These are phyloP conservation scores for Leguminivora glycinivorella DNA, from an alignment of 1,140 invertebrate genomes.

Conservation along the genomic window DNA sequence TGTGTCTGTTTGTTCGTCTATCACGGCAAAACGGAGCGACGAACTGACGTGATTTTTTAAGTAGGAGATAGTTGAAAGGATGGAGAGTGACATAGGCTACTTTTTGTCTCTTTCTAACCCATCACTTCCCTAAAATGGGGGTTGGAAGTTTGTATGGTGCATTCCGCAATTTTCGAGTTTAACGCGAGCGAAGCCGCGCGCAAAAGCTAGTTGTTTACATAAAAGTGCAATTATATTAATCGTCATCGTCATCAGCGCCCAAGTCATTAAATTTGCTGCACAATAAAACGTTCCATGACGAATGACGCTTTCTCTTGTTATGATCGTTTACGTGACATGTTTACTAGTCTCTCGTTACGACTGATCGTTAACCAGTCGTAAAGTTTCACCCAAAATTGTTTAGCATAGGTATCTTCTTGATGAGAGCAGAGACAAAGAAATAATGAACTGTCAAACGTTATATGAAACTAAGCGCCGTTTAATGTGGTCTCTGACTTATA, in stretches of 20 bases:
- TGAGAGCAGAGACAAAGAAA: not conserved
- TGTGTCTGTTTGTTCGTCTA: too few species aligned
- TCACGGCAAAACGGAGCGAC: too few species aligned
- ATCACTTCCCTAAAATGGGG: too few species aligned
- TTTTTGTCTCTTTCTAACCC: too few species aligned
- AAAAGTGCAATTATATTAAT: slow-evolving; percentile 15
- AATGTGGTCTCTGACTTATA: not conserved
- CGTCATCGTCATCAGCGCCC: slow-evolving; percentile 9
- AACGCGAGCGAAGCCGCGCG: too few species aligned
- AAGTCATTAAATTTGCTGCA: slow-evolving; percentile 24
- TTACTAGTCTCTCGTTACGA: slow-evolving; percentile 24
- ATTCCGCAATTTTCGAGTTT: too few species aligned
- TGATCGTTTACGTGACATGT: slow-evolving; percentile 26
- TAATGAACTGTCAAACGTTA: not conserved
- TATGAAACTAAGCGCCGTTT: not conserved
- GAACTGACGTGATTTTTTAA: too few species aligned
- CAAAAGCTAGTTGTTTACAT: too few species aligned
- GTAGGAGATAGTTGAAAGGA: too few species aligned
- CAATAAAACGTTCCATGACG: slow-evolving; percentile 19
- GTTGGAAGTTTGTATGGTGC: too few species aligned
- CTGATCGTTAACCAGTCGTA: slow-evolving; percentile 37
- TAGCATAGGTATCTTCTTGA: slow-evolving; percentile 30
- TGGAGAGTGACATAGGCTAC: too few species aligned
- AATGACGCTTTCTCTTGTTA: slow-evolving; percentile 24
- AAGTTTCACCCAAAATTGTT: slow-evolving; percentile 38